Percentiles rank a stretch among this genome's conserved stretches.
These are phyloP conservation scores for Pangasianodon hypophthalmus DNA, from an alignment of 2,113 vertebrate genomes.

Conservation along the genomic window DNA sequence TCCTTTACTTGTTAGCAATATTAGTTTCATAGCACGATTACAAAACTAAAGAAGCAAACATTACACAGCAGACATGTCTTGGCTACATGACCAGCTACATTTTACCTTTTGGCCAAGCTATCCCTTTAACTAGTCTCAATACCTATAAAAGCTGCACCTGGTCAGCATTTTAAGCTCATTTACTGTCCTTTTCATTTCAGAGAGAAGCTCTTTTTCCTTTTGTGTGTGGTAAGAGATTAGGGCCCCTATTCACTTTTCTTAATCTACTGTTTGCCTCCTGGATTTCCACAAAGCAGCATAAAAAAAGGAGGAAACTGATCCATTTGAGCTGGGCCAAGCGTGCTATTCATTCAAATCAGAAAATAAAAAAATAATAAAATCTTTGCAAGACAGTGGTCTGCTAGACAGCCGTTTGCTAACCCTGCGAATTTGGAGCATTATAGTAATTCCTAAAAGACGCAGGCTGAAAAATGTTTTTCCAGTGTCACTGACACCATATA, in stretches of 20 bases:
- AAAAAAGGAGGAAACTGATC: background rate
- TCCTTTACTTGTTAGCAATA: background rate
- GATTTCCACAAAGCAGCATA: background rate
- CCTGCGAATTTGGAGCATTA: constrained; percentile 21
- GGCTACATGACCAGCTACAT: background rate
- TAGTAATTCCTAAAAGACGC: constrained; percentile 42
- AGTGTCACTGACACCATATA: constrained; percentile 22
- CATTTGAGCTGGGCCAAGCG: background rate
- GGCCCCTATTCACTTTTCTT: constrained; percentile 9
- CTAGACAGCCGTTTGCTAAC: constrained; percentile 32
- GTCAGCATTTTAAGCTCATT: background rate
- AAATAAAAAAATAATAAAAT: background rate
- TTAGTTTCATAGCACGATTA: background rate
- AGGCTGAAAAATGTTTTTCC: constrained; percentile 7
- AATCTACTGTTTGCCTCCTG: background rate
- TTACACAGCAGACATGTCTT: background rate
- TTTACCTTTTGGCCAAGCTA: background rate
- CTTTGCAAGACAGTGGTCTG: constrained; percentile 13
- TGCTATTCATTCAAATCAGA: background rate
- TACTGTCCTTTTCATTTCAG: background rate
- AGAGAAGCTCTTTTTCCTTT: background rate
- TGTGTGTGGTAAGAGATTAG: constrained; percentile 6
- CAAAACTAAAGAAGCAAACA: background rate
- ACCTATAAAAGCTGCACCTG: constrained; percentile 3
- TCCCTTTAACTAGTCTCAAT: background rate